Evolutionary conservation across 2,797 vertebrate genomes (phyloP), one percentile per base, ranked within the genome.

Genomic region (Trachops cirrhosus): DNA sequence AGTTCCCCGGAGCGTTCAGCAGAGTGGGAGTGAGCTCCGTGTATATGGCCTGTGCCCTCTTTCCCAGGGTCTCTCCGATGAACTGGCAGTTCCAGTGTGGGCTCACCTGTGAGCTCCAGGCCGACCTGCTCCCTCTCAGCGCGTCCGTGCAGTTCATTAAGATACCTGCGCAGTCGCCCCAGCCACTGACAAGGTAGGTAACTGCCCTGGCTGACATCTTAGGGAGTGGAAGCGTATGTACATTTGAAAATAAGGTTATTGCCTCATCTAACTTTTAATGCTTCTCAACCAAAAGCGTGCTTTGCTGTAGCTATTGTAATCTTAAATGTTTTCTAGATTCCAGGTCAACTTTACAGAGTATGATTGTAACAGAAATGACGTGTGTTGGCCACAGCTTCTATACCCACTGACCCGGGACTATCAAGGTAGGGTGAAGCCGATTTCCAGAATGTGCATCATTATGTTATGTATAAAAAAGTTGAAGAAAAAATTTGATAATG

Each of bases 301-400:
- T 68, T 74, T 52, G 32, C 21, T 22, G 14, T 15, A 37, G 26
- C 52, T 54, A 9, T 22, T 71, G 15, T 44, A 39, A 92, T 6
- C 29, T 32, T 0, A 9, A 68, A 73, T 84, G 46, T 85, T 37
- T 82, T 91, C 14, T 95, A 99, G 99, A 89, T 99, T 99, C 98
- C 99, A 99, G 97, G 98, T 99, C 57, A 99, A 99, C 98, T 99
- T 99, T 68, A 99, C 99, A 5, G 99, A 99, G 95, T 99, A 99
- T 34, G 99, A 99, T 98, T 99, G 99, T 96, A 97, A 98, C 97
- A 98, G 98, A 89, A 99, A 99, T 48, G 99, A 99, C 1, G 98
- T 99, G 68, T 99, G 99, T 92, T 99, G 99, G 99, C 99, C 99
- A 5, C 99, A 99, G 14, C 99, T 99, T 0, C 98, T 98, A 0